A percentile compares a stretch with the other conserved stretches of the same genome.
These are phyloP conservation scores for Hyalella azteca DNA, from an alignment of 2,888 invertebrate species.

Conservation along the genomic window DNA sequence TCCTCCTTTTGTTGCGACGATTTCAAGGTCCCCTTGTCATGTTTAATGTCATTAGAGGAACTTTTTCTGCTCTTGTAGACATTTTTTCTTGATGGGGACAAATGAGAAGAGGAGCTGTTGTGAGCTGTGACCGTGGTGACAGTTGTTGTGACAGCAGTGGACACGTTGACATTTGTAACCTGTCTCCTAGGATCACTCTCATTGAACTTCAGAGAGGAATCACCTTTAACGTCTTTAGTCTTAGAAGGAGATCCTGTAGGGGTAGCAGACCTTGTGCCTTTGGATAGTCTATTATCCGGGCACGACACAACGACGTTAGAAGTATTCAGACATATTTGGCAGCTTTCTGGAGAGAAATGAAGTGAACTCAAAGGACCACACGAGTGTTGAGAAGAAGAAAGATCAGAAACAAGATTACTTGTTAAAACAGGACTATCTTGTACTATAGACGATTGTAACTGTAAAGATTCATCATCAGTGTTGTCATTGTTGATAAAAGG, in stretches of 20 bases:
- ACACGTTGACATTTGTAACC: slow-evolving; percentile 24
- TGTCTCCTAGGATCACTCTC: not conserved
- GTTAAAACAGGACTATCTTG: not conserved
- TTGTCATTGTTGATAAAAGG: not conserved
- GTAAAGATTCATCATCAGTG: not conserved
- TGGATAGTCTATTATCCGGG: not conserved
- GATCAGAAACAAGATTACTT: not conserved
- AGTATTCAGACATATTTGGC: no score
- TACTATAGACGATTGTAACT: not conserved
- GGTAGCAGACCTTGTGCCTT: not conserved
- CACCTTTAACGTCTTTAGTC: not conserved
- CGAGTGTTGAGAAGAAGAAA: not conserved
- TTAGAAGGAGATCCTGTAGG: not conserved
- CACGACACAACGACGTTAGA: not conserved
- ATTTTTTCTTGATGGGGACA: slow-evolving; percentile 16
- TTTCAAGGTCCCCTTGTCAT: no score
- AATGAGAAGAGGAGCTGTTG: not conserved
- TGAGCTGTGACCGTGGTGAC: slow-evolving; percentile 6
- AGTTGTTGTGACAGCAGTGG: not conserved
- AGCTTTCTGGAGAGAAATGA: no score
- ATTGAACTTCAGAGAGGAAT: not conserved
- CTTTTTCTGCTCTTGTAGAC: not conserved
- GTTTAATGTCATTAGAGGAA: no score
- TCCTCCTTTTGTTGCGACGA: no score
- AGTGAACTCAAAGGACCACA: no score